A percentile compares a stretch with the other conserved stretches of the same genome.
Conservation (phyloP, 2,888 invertebrate genomes). For the Eupithecia pulchellata region DNA sequence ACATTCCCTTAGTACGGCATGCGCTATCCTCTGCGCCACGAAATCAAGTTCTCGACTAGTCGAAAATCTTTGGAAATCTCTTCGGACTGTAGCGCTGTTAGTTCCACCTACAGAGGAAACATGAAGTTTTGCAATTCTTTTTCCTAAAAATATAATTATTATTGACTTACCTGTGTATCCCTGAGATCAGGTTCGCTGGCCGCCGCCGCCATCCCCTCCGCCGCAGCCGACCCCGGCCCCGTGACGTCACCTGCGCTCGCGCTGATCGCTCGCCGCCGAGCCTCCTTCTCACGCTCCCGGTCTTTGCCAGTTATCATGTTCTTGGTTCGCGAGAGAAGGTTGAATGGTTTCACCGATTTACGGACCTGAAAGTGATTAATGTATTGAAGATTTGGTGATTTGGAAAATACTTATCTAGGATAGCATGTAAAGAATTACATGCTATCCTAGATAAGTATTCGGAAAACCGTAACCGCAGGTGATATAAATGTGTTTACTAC, state of each 20-base stretch:
- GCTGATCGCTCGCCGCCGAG: constrained; percentile 63
- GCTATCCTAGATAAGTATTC: too few species aligned
- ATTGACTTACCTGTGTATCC: constrained; percentile 73
- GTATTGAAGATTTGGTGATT: background rate
- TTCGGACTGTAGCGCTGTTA: too few species aligned
- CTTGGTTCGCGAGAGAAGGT: constrained; percentile 70
- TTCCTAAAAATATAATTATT: too few species aligned
- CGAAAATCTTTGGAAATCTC: too few species aligned
- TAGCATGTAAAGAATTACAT: too few species aligned
- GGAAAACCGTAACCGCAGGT: background rate
- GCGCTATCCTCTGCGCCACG: too few species aligned
- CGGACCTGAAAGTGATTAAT: constrained; percentile 59
- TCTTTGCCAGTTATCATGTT: constrained; percentile 67
- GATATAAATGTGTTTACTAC: background rate
- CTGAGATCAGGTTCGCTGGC: constrained; percentile 89
- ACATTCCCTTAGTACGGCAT: too few species aligned
- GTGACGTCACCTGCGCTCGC: constrained; percentile 81
- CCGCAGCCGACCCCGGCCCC: constrained; percentile 39
- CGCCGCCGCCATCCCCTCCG: constrained; percentile 69
- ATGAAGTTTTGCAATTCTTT: too few species aligned
- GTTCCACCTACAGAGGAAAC: too few species aligned
- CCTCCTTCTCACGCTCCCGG: constrained; percentile 51
- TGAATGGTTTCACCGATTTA: constrained; percentile 71
- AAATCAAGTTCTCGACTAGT: too few species aligned
- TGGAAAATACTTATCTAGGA: background rate